phyloP scores from a whole-genome alignment of 1,140 invertebrate genomes.

The Pogonomyrmex barbatus region DNA sequence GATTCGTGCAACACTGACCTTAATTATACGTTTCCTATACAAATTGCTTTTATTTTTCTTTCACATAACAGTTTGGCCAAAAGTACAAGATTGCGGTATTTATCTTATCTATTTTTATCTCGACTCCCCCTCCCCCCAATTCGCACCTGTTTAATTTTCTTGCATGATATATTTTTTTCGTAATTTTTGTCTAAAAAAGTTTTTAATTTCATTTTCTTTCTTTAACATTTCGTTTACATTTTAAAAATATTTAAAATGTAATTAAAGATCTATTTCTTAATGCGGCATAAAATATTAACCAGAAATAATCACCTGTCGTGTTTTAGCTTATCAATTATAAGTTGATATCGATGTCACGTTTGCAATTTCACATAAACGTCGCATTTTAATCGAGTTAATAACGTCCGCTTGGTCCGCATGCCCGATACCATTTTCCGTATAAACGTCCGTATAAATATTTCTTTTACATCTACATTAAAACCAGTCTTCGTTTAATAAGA shows the following conservation, averaged over 20 bases:
- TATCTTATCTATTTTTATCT: conserved; percentile 36
- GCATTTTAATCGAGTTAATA: conserved; percentile 51
- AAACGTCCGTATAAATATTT: conserved; percentile 31
- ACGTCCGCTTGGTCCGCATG: conserved; percentile 32
- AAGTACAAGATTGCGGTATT: conserved; percentile 18
- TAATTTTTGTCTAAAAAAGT: neutral
- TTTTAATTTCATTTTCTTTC: no score
- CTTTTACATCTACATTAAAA: conserved; percentile 58
- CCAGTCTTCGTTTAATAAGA: conserved; percentile 68
- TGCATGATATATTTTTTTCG: neutral
- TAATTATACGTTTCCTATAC: conserved; percentile 46
- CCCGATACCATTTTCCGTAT: conserved; percentile 11
- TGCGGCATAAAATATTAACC: neutral
- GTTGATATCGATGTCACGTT: neutral
- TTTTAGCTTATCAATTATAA: neutral
- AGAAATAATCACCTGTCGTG: neutral
- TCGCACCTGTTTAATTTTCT: neutral
- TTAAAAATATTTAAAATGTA: neutral
- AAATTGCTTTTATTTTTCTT: conserved; percentile 29
- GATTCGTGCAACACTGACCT: conserved; percentile 45
- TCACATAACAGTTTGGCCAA: conserved; percentile 20
- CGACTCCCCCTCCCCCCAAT: neutral
- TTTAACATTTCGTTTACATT: no score
- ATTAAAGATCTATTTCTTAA: neutral
- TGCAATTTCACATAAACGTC: conserved; percentile 7